Percentiles rank a stretch among this genome's conserved stretches.
Conservation (phyloP, 2,797 vertebrate genomes). For the Anguilla anguilla region DNA sequence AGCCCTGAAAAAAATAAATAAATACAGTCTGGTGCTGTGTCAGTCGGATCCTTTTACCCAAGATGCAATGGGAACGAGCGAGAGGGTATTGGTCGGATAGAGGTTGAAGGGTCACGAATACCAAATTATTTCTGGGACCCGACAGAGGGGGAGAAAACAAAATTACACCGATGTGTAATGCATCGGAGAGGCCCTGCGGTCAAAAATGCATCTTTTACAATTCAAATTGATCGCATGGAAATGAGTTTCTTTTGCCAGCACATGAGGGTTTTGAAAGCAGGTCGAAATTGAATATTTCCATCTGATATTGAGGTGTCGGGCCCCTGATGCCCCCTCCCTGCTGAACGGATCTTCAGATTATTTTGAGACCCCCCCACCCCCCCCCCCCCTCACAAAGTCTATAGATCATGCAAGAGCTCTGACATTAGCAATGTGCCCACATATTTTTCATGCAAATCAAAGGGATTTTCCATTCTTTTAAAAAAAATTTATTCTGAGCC, state of each 20-base stretch:
- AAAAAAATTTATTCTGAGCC: not conserved
- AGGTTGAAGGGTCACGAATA: not conserved
- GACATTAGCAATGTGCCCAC: not conserved
- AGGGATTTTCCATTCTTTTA: not conserved
- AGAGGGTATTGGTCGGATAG: not conserved
- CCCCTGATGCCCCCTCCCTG: not conserved
- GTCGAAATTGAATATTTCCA: not conserved
- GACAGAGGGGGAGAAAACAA: not conserved
- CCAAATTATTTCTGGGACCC: conserved; percentile 14
- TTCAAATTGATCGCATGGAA: conserved; percentile 11
- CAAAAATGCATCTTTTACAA: conserved; percentile 10
- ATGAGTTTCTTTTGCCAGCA: not conserved
- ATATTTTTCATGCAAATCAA: not conserved
- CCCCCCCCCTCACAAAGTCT: not conserved
- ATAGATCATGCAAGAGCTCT: not conserved
- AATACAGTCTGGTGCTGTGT: not conserved
- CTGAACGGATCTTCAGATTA: not conserved
- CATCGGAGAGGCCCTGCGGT: not conserved
- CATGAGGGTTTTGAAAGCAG: not conserved
- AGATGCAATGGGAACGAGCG: not conserved
- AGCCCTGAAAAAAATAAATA: not conserved
- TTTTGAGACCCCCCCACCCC: not conserved
- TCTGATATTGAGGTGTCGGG: not conserved
- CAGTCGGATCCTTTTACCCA: not conserved
- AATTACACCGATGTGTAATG: not conserved